Evolutionary conservation across 2,113 vertebrate species (phyloP), one percentile per base, ranked within the genome.

Genomic region (Micromys minutus): DNA sequence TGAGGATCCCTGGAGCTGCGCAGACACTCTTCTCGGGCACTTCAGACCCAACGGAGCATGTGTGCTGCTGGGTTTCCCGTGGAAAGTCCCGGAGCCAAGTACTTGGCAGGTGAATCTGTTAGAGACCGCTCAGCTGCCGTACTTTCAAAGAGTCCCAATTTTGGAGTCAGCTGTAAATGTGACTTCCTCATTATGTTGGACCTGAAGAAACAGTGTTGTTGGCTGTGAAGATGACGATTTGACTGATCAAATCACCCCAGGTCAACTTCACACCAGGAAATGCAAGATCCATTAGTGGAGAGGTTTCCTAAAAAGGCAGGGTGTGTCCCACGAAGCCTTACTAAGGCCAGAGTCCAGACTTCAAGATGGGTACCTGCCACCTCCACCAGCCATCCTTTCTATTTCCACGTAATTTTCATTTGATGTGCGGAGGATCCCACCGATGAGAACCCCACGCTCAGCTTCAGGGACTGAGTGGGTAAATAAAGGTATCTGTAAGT

Each of bases 331-430:
- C 19, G 15, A 16, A 52, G 1, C 19, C 5, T n/a, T 2, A 2
- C 0, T 8, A 3, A 36, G 55, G 8, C 12, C 12, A 4, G 22
- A 39, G 55, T 39, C 65, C 2, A 42, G 5, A 8, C 39, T 84
- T 42, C 3, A 3, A 1, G 36, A 16, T 5, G 4, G 0, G 11
- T 0, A 6, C 11, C 29, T 24, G 26, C 16, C 67, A 4, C 24
- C 24, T 19, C 57, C 1, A 11, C 3, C 15, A 19, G 21, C 6
- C 6, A 10, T 4, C 4, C 16, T 12, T 6, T 5, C 26, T 17
- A 1, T 16, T 42, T 9, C 16, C 0, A 0, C 0, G 0, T 39
- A 2, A 11, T 4, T 59, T 47, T 5, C 0, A 2, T 29, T 17
- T 42, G 31, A 31, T 36, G 16, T 10, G 1, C 1, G 8, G 0